Base-by-base conservation (phyloP, 2,888 invertebrate species). In the Phlogophora meticulosa region DNA sequence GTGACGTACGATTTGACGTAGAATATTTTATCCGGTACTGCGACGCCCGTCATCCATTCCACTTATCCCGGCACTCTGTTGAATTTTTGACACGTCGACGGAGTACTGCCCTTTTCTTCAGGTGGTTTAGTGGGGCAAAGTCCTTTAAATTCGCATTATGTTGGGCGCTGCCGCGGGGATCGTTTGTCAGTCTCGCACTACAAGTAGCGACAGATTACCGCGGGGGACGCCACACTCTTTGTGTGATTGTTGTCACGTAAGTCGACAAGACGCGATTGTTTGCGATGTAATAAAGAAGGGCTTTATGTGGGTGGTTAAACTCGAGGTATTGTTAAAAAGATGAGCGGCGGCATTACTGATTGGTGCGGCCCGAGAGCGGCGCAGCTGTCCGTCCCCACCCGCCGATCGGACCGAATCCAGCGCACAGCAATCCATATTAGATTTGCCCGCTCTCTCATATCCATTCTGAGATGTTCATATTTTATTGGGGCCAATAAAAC, bases 391-490 rank as follows among this genome's bases (percentile, higher is more conserved):
- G 81, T 87, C 85, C 88, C 87, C 87, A 78, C 85, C 85, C 86
- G 84, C 89, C 90, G 88, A 90, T 91, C 89, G 90, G 90, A 88
- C 91, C 90, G 92, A 93, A 95, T 93, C 94, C 92, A 89, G 94
- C 94, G 92, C 93, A 91, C 81, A 92, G 92, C 93, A 93, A 95
- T 95, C 94, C 94, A 95, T 95, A 95, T 95, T 95, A 95, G 94
- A 95, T 95, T 95, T 92, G 92, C 94, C 91, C 92, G 94, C 93
- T 92, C 93, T 93, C 93, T 93, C 94, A 93, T 94, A 95, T 94
- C 95, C 95, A 95, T 95, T 95, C 94, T 93, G 93, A 95, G 95
- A 95, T 95, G 95, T 95, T 95, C 96, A 96, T 96, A 96, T 96
- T 96, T 96, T 96, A 96, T 96, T 95, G 95, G 92, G 94, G 94